Evolutionary conservation across 2,113 vertebrate species (phyloP), one percentile per base, ranked within the genome.

Genomic region (Chloropsis hardwickii): DNA sequence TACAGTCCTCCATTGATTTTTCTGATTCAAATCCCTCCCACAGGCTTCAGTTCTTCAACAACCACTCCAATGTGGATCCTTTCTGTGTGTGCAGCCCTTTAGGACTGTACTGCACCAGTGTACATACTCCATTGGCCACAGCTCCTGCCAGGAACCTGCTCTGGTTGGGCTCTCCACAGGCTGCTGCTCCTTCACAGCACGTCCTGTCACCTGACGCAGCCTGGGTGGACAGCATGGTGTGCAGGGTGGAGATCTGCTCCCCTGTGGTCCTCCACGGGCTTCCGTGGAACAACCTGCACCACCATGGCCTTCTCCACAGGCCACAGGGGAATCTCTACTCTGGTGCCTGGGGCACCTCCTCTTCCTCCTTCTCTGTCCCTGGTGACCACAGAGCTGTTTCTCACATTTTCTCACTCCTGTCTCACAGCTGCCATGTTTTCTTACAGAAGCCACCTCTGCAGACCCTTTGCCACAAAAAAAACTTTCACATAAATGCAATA

Each of bases 181-280:
- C 44, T 64, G 39, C 16, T 12, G 2, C 11, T 53, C 50, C 35
- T 58, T 44, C 48, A 54, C 35, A 50, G 54, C 14, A 69, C 0
- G 0, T 29, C 31, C n/a, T n/a, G n/a, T n/a, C 24, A 39, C 10
- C 21, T 62, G 16, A 33, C 14, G 42, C 11, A 51, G 23, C 1
- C 1, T 54, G 15, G 22, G 22, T 3, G 7, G 40, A 33, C 21
- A 1, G 1, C 33, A 40, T 2, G 8, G 51, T 56, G 47, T 57
- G 64, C 29, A 42, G 22, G 4, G 14, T 42, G 37, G 14, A 27
- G 47, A 53, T 57, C 37, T 48, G 44, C n/a, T 62, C 42, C 17
- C 42, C 27, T 57, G 9, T 35, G 8, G 7, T 73, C 16, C 29
- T 42, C 37, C 8, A 53, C 3, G n/a, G 12, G 25, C n/a, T 70